Percentiles rank a stretch among this genome's conserved stretches.
Conservation (phyloP, 2,888 invertebrate species). For the Brenthis hecate region DNA sequence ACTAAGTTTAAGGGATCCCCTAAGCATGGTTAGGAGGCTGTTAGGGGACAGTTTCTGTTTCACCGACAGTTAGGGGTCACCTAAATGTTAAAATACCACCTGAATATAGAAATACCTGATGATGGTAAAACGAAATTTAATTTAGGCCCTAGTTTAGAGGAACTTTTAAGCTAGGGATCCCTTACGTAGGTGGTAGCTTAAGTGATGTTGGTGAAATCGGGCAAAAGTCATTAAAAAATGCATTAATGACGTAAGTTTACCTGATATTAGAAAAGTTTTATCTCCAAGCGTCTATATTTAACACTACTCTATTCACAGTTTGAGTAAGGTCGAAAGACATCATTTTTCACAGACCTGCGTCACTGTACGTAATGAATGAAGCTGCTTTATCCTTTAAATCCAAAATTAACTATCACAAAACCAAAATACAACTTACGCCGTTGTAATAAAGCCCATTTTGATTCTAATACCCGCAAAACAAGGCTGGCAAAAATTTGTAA, state of each 20-base stretch:
- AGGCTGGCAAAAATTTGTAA: slow-evolving; percentile 26
- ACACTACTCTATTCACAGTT: slow-evolving; percentile 33
- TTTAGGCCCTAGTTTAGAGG: no score
- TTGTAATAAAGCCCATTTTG: slow-evolving; percentile 18
- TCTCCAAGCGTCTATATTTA: slow-evolving; percentile 20
- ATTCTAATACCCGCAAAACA: slow-evolving; percentile 2
- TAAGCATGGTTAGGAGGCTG: no score
- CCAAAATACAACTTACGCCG: slow-evolving; percentile 25
- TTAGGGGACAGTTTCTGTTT: no score
- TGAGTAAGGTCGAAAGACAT: slow-evolving; percentile 40
- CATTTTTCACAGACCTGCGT: slow-evolving; percentile 44
- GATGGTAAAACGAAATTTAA: no score
- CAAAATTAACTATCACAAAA: not conserved
- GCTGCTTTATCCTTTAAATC: slow-evolving; percentile 32
- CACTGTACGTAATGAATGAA: slow-evolving; percentile 44
- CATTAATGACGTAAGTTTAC: not conserved
- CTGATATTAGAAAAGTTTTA: slow-evolving; percentile 15
- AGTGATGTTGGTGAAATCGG: no score
- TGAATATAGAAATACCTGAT: no score
- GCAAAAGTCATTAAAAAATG: no score
- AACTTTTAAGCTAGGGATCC: no score
- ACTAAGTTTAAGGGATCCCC: no score
- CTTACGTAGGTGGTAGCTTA: no score
- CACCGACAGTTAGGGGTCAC: no score
- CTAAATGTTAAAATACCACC: no score